A percentile compares a stretch with the other conserved stretches of the same genome.
These are phyloP conservation scores for Hesperophylax magnus DNA, from an alignment of 1,140 invertebrate species.

Conservation along the genomic window DNA sequence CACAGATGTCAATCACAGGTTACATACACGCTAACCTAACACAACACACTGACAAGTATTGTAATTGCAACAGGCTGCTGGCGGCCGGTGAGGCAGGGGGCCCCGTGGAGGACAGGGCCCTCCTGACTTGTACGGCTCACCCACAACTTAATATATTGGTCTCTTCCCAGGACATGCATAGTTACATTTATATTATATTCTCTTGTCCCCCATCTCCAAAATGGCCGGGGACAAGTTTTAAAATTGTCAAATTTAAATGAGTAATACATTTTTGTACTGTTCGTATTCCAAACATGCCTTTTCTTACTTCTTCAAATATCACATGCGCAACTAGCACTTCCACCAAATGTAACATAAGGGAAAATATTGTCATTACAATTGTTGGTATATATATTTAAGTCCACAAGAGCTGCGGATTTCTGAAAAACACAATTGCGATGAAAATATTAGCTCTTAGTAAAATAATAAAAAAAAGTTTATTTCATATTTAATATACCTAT, in stretches of 20 bases:
- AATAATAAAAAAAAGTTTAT: constrained; percentile 45
- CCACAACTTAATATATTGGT: constrained; percentile 39
- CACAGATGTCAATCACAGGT: constrained; percentile 27
- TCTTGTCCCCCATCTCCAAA: constrained; percentile 11
- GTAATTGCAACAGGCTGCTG: constrained; percentile 30
- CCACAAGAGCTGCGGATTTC: constrained; percentile 1
- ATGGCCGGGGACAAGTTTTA: constrained; percentile 29
- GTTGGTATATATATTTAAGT: constrained; percentile 6
- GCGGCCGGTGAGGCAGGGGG: background rate
- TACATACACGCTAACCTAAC: constrained; percentile 35
- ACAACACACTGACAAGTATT: constrained; percentile 48
- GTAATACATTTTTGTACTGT: constrained; percentile 58
- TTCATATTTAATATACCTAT: constrained; percentile 38
- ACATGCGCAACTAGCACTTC: constrained; percentile 48
- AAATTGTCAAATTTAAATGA: constrained; percentile 55
- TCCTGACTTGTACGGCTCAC: background rate
- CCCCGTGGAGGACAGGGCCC: background rate
- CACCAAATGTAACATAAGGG: constrained; percentile 32
- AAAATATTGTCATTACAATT: constrained; percentile 36
- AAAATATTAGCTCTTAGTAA: constrained; percentile 40
- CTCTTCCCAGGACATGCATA: constrained; percentile 37
- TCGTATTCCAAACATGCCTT: constrained; percentile 50
- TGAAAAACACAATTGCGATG: constrained; percentile 30
- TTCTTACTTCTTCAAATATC: constrained; percentile 49
- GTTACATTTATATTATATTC: constrained; percentile 41